Evolutionary conservation across 2,797 vertebrate species (phyloP).

Genomic region (Hemibagrus guttatus): DNA sequence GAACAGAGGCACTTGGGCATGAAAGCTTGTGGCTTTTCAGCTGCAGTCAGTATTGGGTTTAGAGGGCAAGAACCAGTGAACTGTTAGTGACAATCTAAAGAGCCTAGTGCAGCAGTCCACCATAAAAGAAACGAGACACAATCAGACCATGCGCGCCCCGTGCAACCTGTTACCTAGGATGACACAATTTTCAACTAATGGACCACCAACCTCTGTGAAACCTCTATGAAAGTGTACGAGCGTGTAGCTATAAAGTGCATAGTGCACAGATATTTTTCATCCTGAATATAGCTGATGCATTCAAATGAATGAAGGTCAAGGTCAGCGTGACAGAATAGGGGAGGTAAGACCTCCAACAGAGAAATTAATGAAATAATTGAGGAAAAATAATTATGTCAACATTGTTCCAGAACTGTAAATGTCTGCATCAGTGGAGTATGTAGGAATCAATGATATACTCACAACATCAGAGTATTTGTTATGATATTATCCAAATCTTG

Average conservation of each 20-base stretch:
- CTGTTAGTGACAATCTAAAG: conserved; percentile 54
- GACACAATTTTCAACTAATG: conserved; percentile 49
- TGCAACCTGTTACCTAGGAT: conserved; percentile 59
- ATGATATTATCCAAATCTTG: background rate
- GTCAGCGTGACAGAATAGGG: conserved; percentile 25
- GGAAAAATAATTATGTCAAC: background rate
- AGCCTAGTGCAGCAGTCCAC: conserved; percentile 59
- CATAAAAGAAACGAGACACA: conserved; percentile 70
- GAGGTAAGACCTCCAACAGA: background rate
- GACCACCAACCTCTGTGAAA: conserved; percentile 25
- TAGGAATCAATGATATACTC: background rate
- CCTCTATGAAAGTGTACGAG: conserved; percentile 9
- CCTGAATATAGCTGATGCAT: conserved; percentile 16
- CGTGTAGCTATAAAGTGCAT: background rate
- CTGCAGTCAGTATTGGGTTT: conserved; percentile 67
- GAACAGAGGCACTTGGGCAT: conserved; percentile 18
- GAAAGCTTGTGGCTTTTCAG: conserved; percentile 41
- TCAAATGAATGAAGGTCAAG: conserved; percentile 27
- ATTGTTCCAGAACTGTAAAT: background rate
- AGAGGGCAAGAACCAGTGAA: conserved; percentile 67
- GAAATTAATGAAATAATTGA: too few species aligned
- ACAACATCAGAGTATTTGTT: background rate
- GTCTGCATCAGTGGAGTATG: background rate
- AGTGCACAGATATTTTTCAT: background rate
- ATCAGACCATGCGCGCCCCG: conserved; percentile 71